Evolutionary conservation across 2,797 vertebrate species (phyloP).

Genomic region (Pelochelys cantorii): DNA sequence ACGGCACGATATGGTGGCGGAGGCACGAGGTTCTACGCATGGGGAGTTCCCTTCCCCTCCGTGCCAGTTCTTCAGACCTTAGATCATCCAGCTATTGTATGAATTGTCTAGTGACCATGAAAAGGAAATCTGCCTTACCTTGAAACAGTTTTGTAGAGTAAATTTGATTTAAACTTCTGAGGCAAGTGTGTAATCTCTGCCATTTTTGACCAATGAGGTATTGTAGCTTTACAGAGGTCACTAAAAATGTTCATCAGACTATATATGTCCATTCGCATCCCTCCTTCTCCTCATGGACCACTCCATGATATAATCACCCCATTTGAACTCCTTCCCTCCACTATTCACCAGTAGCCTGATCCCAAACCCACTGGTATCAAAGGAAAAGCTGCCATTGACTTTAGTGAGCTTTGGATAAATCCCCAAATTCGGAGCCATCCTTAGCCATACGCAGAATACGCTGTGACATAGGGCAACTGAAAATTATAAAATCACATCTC

Average conservation of each 20-base stretch:
- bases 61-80: background rate
- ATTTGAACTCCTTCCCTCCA: rapidly evolving
- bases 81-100: background rate
- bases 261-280: background rate
- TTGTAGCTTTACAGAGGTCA: rapidly evolving
- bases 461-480: no score
- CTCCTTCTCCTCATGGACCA: background rate
- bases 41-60: background rate
- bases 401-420: background rate
- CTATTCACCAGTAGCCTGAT: background rate
- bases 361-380: background rate
- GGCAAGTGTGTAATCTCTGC: background rate
- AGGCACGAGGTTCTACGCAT: background rate
- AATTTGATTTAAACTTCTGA: background rate
- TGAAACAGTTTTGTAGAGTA: background rate
- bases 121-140: background rate
- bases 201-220: rapidly evolving
- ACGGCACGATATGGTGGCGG: background rate
- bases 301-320: background rate
- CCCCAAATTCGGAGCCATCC: background rate
- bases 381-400: conserved; percentile 4
- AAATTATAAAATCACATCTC: no score
- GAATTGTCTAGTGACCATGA: background rate
- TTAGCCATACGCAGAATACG: no score
- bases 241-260: background rate